A percentile compares a stretch with the other conserved stretches of the same genome.
phyloP scores from a whole-genome alignment of 2,797 vertebrate genomes.

The Furcifer pardalis region DNA sequence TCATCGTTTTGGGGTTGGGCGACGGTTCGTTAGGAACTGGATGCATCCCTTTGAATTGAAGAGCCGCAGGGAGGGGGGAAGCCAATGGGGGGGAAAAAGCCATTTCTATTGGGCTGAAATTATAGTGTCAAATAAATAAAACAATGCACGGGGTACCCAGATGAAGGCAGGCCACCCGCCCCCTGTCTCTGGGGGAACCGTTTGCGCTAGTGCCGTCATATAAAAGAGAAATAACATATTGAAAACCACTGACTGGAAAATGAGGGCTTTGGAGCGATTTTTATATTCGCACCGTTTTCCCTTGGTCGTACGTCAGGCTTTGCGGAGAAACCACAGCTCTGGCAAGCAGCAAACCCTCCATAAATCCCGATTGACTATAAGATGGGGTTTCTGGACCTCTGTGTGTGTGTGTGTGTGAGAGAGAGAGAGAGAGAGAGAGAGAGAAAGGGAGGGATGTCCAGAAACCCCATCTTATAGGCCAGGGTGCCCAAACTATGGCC shows the following conservation, averaged over 20 bases:
- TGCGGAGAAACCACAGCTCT: slow-evolving; percentile 29
- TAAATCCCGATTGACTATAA: slow-evolving; percentile 12
- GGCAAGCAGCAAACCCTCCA: background rate
- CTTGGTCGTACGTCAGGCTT: slow-evolving; percentile 31
- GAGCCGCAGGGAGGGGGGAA: background rate
- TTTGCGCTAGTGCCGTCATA: background rate
- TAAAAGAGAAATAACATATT: slow-evolving; percentile 14
- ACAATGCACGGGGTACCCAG: background rate
- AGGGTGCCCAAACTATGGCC: no score
- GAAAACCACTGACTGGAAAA: slow-evolving; percentile 30
- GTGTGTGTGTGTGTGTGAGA: background rate
- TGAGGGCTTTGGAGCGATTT: slow-evolving; percentile 18
- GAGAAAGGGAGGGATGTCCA: no score
- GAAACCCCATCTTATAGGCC: no score
- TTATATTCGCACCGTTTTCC: slow-evolving; percentile 7
- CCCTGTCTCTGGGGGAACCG: background rate
- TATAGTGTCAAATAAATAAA: slow-evolving; percentile 16
- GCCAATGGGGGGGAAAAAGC: background rate
- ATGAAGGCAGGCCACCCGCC: background rate
- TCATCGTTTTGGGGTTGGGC: background rate
- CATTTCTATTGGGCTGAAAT: background rate
- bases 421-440: no score
- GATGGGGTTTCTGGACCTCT: no score
- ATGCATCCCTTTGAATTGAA: no score
- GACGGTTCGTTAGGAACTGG: background rate